These are phyloP conservation scores for Dendroctonus valens DNA, from an alignment of 1,140 invertebrate species.

Conservation along the genomic window DNA sequence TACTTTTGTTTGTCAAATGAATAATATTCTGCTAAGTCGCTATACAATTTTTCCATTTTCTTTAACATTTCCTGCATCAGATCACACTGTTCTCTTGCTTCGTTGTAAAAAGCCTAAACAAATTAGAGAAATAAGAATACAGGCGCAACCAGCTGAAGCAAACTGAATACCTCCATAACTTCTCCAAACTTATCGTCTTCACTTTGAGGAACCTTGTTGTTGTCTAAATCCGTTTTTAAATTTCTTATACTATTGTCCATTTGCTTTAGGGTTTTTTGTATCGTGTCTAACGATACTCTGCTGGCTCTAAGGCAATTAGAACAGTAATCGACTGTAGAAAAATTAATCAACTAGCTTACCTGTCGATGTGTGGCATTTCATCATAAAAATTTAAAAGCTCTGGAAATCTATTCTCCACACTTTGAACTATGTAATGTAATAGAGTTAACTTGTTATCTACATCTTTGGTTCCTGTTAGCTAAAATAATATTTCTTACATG, in stretches of 20 bases:
- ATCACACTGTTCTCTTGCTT: conserved; percentile 82
- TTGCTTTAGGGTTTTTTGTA: conserved; percentile 79
- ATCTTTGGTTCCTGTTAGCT: conserved; percentile 93
- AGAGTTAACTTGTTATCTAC: conserved; percentile 89
- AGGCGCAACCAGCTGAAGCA: background rate
- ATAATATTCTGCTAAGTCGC: conserved; percentile 85
- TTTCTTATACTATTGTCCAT: conserved; percentile 86
- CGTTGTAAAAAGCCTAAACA: conserved; percentile 63
- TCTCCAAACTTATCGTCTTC: conserved; percentile 80
- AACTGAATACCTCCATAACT: conserved; percentile 71
- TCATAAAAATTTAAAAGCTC: conserved; percentile 81
- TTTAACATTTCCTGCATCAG: conserved; percentile 90
- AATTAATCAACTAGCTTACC: conserved; percentile 42
- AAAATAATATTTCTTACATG: conserved; percentile 42
- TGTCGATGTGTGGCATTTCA: conserved; percentile 84
- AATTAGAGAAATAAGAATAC: background rate
- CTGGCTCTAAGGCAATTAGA: conserved; percentile 59
- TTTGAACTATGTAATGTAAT: conserved; percentile 88
- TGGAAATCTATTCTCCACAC: conserved; percentile 84
- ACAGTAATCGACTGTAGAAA: conserved; percentile 1
- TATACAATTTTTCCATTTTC: conserved; percentile 87
- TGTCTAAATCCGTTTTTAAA: conserved; percentile 84
- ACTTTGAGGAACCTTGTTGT: conserved; percentile 71
- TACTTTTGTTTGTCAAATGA: conserved; percentile 94
- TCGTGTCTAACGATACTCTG: conserved; percentile 80